These are phyloP conservation scores for Graphium colonna DNA, from an alignment of 2,888 invertebrate species.

Conservation along the genomic window DNA sequence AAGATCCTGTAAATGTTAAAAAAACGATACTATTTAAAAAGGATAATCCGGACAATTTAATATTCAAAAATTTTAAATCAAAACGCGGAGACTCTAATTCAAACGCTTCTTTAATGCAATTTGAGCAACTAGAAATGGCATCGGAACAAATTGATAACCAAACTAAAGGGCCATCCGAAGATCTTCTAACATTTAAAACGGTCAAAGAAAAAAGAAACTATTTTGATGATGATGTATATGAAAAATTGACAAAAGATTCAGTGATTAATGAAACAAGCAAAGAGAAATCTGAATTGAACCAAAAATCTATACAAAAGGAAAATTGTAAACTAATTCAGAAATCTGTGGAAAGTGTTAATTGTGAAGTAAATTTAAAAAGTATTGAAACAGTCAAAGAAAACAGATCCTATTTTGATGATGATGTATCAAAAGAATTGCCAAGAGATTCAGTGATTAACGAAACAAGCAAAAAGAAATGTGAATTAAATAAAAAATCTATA, in stretches of 20 bases:
- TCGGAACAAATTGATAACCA: constrained; percentile 33
- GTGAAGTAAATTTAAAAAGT: too few species aligned
- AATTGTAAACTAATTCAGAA: too few species aligned
- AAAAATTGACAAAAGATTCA: constrained; percentile 13
- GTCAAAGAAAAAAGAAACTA: constrained; percentile 45
- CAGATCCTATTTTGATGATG: constrained; percentile 44
- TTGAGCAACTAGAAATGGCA: constrained; percentile 55
- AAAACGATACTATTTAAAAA: too few species aligned
- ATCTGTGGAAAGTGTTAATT: too few species aligned
- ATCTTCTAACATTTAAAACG: constrained; percentile 39
- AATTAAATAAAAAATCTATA: too few species aligned
- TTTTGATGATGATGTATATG: constrained; percentile 41
- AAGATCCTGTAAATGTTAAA: too few species aligned
- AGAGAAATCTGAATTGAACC: too few species aligned
- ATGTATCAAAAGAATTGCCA: constrained; percentile 26
- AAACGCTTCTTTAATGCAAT: constrained; percentile 53
- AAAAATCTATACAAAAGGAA: too few species aligned
- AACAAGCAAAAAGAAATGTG: constrained; percentile 17
- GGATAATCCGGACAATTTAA: too few species aligned
- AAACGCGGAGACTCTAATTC: too few species aligned
- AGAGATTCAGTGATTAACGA: constrained; percentile 10
- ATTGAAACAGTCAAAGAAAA: constrained; percentile 47
- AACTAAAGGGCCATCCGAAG: constrained; percentile 24
- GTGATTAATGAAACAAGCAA: constrained; percentile 16
- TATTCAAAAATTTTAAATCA: too few species aligned